A percentile compares a stretch with the other conserved stretches of the same genome.
Evolutionary conservation across 2,888 invertebrate species (phyloP).

Genomic region (Tinea trinotella): DNA sequence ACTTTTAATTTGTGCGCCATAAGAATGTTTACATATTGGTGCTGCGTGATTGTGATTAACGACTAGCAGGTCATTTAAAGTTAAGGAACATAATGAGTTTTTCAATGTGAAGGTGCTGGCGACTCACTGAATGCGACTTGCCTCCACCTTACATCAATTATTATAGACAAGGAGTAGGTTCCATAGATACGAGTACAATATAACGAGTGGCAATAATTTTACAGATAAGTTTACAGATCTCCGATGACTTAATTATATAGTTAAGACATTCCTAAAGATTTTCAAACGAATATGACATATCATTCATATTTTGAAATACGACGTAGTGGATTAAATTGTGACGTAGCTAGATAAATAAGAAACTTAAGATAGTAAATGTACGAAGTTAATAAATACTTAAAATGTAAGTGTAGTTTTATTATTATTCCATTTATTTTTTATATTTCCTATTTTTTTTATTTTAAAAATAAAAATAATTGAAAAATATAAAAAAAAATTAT

Average conservation of each 20-base stretch:
- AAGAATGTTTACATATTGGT: background rate
- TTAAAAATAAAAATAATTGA: too few relatives aligned
- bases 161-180: conserved; percentile 4
- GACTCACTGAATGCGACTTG: conserved; percentile 62
- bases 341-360: conserved; percentile 56
- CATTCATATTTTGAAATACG: conserved; percentile 31
- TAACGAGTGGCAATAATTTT: conserved; percentile 12
- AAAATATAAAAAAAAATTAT: too few relatives aligned
- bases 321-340: conserved; percentile 50
- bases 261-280: conserved; percentile 13
- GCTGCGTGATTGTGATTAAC: conserved; percentile 14
- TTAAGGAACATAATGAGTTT: background rate
- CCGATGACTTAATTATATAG: conserved; percentile 4
- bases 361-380: conserved; percentile 64
- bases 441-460: too few relatives aligned
- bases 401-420: conserved; percentile 32
- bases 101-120: conserved; percentile 58
- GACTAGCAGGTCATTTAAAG: background rate
- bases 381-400: conserved; percentile 56
- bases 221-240: conserved; percentile 15
- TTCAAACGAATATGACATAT: conserved; percentile 43
- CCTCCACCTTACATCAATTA: conserved; percentile 55
- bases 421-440: too few relatives aligned
- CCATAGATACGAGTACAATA: conserved; percentile 1
- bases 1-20: background rate